Evolutionary conservation across 2,888 invertebrate species (phyloP).

Genomic region (Oxycera nigricornis): DNA sequence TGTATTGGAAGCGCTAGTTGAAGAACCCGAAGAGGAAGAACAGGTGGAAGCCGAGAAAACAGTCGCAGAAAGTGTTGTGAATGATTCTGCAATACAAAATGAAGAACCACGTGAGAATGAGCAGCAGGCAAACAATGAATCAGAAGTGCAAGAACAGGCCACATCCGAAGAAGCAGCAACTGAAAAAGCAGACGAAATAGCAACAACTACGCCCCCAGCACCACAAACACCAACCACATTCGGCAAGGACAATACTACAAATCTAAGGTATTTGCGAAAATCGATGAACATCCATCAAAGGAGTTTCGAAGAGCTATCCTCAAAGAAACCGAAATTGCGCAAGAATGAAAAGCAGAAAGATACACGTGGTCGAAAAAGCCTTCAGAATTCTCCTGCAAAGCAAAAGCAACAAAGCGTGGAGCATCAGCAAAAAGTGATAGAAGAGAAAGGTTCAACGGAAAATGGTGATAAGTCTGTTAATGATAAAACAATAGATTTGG

Average conservation of each 20-base stretch:
- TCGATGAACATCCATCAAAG: conserved; percentile 51
- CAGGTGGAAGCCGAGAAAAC: no score
- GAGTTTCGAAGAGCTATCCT: conserved; percentile 46
- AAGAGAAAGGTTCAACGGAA: not conserved
- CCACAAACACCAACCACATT: conserved; percentile 51
- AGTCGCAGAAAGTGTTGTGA: not conserved
- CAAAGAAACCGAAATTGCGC: conserved; percentile 51
- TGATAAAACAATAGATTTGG: no score
- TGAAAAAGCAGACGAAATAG: not conserved
- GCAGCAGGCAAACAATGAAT: not conserved
- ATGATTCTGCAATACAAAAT: not conserved
- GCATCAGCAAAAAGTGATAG: not conserved
- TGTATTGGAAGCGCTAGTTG: not conserved
- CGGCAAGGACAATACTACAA: conserved; percentile 52
- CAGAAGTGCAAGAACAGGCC: conserved; percentile 7
- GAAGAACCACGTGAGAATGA: not conserved
- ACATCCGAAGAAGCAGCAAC: not conserved
- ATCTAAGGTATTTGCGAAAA: conserved; percentile 52
- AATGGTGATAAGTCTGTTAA: not conserved
- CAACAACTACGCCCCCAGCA: not conserved
- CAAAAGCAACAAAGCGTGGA: not conserved
- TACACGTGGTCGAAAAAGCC: not conserved
- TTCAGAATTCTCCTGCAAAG: not conserved
- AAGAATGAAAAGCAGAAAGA: conserved; percentile 48
- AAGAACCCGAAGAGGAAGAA: conserved; percentile 4